These are phyloP conservation scores for Spea multiplicata DNA, from an alignment of 2,113 vertebrate genomes.

Conservation along the genomic window DNA sequence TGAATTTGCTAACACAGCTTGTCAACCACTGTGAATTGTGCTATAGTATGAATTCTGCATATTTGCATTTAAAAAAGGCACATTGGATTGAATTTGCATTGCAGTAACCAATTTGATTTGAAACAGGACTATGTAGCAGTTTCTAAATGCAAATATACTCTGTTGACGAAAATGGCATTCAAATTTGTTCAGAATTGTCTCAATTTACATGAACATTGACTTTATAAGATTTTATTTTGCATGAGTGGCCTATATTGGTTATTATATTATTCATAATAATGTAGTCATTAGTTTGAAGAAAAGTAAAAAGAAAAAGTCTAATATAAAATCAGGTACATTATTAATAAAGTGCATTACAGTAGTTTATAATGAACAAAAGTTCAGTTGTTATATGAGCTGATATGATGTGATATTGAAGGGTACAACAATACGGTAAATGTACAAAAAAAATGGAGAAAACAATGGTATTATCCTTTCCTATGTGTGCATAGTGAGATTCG, in stretches of 20 bases:
- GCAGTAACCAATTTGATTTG: conserved; percentile 26
- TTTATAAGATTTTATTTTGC: not conserved
- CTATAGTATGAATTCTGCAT: conserved; percentile 18
- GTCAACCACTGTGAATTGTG: conserved; percentile 6
- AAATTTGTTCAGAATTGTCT: conserved; percentile 15
- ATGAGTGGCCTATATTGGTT: not conserved
- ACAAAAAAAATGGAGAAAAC: too few relatives aligned
- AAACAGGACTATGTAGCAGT: conserved; percentile 22
- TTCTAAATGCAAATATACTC: conserved; percentile 20
- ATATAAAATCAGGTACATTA: not conserved
- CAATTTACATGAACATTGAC: conserved; percentile 8
- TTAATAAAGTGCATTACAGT: not conserved
- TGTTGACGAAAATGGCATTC: conserved; percentile 10
- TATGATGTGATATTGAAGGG: too few relatives aligned
- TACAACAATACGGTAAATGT: too few relatives aligned
- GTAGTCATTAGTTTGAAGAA: not conserved
- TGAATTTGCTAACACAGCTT: conserved; percentile 25
- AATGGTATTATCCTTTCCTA: too few relatives aligned
- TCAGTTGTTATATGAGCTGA: not conserved
- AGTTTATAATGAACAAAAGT: not conserved
- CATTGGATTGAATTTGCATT: conserved; percentile 26
- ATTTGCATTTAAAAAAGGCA: conserved; percentile 24
- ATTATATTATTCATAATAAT: not conserved
- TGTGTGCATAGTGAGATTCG: too few relatives aligned
- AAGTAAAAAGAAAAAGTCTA: not conserved